Conservation (phyloP, 2,797 vertebrate species). For the Leptatherina wallacei region DNA sequence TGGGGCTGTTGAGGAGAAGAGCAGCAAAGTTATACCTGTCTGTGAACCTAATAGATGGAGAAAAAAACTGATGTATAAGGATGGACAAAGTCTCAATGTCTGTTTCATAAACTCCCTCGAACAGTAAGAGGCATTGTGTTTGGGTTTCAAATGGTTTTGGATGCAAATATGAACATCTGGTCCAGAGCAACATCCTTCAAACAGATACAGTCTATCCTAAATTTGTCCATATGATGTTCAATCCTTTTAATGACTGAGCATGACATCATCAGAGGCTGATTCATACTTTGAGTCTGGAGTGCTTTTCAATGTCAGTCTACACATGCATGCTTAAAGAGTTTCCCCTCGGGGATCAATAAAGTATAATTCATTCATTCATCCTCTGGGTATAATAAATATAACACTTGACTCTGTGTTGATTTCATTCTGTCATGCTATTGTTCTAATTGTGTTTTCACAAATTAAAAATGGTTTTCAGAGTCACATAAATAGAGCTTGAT, state of each 20-base stretch:
- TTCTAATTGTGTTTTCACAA: background rate
- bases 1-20: background rate
- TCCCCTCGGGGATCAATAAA: no score
- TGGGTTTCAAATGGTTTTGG: background rate
- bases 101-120: slow-evolving; percentile 18
- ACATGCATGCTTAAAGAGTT: background rate
- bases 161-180: background rate
- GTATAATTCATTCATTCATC: no score
- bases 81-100: slow-evolving; percentile 44
- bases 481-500: background rate
- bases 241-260: background rate
- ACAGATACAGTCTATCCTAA: background rate
- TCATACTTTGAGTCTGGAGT: background rate
- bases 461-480: background rate
- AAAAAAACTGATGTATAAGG: slow-evolving; percentile 28
- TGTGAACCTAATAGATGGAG: slow-evolving; percentile 19
- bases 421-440: background rate
- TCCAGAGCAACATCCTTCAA: background rate
- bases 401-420: slow-evolving; percentile 4
- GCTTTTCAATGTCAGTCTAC: slow-evolving; percentile 22
- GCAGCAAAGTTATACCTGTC: slow-evolving; percentile 6
- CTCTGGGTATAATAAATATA: background rate
- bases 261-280: slow-evolving; percentile 2
- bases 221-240: slow-evolving; percentile 2
- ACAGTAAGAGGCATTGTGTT: background rate